phyloP scores from a whole-genome alignment of 2,113 vertebrate species.

The Oncorhynchus masou region DNA sequence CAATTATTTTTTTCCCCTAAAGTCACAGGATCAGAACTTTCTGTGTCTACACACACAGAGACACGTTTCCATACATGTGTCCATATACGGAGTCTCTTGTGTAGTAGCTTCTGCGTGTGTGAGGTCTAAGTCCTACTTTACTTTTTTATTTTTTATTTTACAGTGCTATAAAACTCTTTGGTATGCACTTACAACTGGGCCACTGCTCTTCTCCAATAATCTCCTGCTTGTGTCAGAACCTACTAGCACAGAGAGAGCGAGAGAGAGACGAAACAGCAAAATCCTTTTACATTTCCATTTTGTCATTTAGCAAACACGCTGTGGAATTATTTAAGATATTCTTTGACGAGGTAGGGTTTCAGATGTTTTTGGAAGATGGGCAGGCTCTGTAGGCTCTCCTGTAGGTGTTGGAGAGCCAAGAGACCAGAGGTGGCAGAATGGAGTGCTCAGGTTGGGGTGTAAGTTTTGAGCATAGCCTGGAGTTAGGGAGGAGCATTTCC shows the following conservation, averaged over 20 bases:
- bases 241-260: slow-evolving; percentile 12
- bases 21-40: slow-evolving; percentile 65
- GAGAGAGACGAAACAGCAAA: slow-evolving; percentile 13
- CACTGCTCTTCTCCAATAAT: slow-evolving; percentile 49
- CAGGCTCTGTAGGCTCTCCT: too few relatives aligned
- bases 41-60: slow-evolving; percentile 54
- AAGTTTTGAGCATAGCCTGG: too few relatives aligned
- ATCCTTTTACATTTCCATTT: too few relatives aligned
- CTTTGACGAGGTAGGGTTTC: too few relatives aligned
- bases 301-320: too few relatives aligned
- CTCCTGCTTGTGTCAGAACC: slow-evolving; percentile 22
- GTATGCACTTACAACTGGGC: slow-evolving; percentile 61
- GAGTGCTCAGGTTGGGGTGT: too few relatives aligned
- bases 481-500: too few relatives aligned
- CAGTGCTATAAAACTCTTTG: slow-evolving; percentile 63
- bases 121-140: slow-evolving; percentile 58
- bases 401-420: too few relatives aligned
- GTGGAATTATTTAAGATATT: too few relatives aligned
- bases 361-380: too few relatives aligned
- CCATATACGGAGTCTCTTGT: slow-evolving; percentile 69
- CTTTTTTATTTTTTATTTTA: slow-evolving; percentile 72
- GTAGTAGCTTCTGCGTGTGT: slow-evolving; percentile 40
- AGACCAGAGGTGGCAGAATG: too few relatives aligned
- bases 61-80: slow-evolving; percentile 57
- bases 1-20: slow-evolving; percentile 48